Base-by-base conservation (phyloP, 2,113 vertebrate species). In the Nansenia antarctica region DNA sequence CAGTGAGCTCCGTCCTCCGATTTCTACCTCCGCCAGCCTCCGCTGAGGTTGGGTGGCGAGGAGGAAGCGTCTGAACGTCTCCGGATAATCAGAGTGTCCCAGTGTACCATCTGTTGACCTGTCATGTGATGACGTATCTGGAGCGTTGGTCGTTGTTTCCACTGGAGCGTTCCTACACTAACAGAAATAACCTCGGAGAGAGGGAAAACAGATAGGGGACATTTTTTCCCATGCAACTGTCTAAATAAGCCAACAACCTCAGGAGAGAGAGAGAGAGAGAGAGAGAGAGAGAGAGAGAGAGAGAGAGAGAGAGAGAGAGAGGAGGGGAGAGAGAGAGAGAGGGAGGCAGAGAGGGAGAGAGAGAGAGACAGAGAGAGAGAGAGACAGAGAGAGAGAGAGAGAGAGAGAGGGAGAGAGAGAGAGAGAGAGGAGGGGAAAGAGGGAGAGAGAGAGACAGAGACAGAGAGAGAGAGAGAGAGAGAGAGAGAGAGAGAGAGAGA, bases 151-250 rank as follows among this genome's bases (percentile, higher is more conserved):
- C 64, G 24, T 53, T 6, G 35, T 77, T 62, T 82, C 57, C 72
- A 67, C 1, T 49, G 61, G 72, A 73, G 71, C 64, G 54, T 72
- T 15, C 65, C 53, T 68, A 74, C 54, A 74, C 30, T 63, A 72
- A 77, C 79, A 77, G 32, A 73, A 65, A 58, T 68, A 67, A 47
- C 18, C 29, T 24, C 18, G 42, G 62, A 30, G n/a, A 80, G 72
- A 65, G 37, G 31, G 73, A 79, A 83, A 84, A 65, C 76, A 83
- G 85, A 85, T 62, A 66, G 62, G 70, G 57, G 62, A 73, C 58
- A 74, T 76, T 59, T 82, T n/a, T 91, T 80, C 84, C 75, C 78
- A 86, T 65, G 76, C n/a, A n/a, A 18, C 70, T 76, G 49, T 81
- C 65, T 66, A 66, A 73, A 76, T 58, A 69, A 37, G 34, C 65